Base-by-base conservation (phyloP, 2,113 vertebrate genomes). In the Nibea albiflora region DNA sequence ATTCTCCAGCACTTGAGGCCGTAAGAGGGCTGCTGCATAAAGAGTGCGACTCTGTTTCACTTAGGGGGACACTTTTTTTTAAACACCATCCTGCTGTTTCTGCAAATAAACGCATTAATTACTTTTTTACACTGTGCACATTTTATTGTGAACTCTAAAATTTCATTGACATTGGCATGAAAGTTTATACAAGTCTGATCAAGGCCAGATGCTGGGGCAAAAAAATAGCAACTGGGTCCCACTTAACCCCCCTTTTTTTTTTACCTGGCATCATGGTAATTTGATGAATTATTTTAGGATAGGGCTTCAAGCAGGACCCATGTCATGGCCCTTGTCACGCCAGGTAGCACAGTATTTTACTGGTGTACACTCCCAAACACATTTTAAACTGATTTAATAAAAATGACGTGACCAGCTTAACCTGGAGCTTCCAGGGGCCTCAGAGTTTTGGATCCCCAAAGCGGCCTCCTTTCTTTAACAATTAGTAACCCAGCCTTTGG, bases 41-140 rank as follows among this genome's bases (percentile, higher is more conserved):
- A 69, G 49, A 20, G 54, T 67, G 46, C 44, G 14, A 62, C 46
- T 52, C 54, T n/a, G 60, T 64, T 56, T 70, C 7, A 70, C 47
- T 52, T 20, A 46, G 11, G 6, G 20, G 10, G 20, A 14, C 53
- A 69, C 31, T 26, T 46, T 74, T 73, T 56, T 26, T 26, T 26
- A 26, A n/a, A n/a, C n/a, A 42, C 22, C 68, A 46, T 14, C 22
- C 11, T 31, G 19, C 5, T 8, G 39, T 57, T 47, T 57, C 35
- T 9, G 42, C 12, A 72, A 62, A 47, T 19, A 46, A 15, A 52
- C 24, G 2, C 24, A 42, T 63, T 42, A 20, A 19, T 7, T 31
- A 5, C 9, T 49, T 39, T 16, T 39, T 66, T 53, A 50, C 39
- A 14, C 3, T 63, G 5, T 67, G 20, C 1, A 49, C 8, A 53